These are phyloP conservation scores for Echiichthys vipera DNA, from an alignment of 2,797 vertebrate species.

Conservation along the genomic window DNA sequence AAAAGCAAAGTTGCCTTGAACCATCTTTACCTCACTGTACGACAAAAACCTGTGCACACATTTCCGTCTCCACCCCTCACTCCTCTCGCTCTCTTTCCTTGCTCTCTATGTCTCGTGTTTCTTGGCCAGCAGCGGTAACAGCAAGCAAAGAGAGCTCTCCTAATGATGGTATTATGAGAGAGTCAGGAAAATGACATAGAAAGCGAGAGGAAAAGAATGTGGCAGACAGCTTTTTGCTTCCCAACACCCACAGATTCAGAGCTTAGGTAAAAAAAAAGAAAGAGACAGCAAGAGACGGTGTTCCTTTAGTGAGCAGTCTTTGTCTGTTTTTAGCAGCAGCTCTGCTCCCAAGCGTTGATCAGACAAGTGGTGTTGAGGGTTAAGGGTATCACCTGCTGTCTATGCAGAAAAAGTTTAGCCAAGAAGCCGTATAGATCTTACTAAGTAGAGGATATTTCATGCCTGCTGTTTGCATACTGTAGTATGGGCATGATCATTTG, in stretches of 20 bases:
- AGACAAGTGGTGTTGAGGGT: slow-evolving; percentile 65
- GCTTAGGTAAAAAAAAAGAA: slow-evolving; percentile 43
- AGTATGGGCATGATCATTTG: slow-evolving; percentile 9
- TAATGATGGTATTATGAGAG: slow-evolving; percentile 80
- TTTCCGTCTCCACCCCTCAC: slow-evolving; percentile 53
- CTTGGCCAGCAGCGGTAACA: slow-evolving; percentile 71
- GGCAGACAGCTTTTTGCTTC: slow-evolving; percentile 76
- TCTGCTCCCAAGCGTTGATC: slow-evolving; percentile 62
- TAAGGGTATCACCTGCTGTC: slow-evolving; percentile 54
- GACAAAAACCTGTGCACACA: slow-evolving; percentile 41
- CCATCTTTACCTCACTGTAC: slow-evolving; percentile 38
- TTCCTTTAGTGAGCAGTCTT: slow-evolving; percentile 67
- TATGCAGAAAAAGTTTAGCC: slow-evolving; percentile 24
- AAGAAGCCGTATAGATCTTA: not conserved
- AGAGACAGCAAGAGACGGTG: slow-evolving; percentile 60
- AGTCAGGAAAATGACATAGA: slow-evolving; percentile 76
- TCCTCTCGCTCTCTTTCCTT: slow-evolving; percentile 14
- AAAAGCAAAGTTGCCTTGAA: slow-evolving; percentile 26
- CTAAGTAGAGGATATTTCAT: slow-evolving; percentile 2
- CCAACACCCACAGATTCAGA: slow-evolving; percentile 76
- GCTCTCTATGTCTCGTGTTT: slow-evolving; percentile 53
- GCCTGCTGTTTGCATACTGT: not conserved
- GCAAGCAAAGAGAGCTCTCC: slow-evolving; percentile 71
- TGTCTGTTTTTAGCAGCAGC: slow-evolving; percentile 77
- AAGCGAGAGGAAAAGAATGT: slow-evolving; percentile 67